Evolutionary conservation across 2,888 invertebrate genomes (phyloP).

Genomic region (Harpalus rufipes): DNA sequence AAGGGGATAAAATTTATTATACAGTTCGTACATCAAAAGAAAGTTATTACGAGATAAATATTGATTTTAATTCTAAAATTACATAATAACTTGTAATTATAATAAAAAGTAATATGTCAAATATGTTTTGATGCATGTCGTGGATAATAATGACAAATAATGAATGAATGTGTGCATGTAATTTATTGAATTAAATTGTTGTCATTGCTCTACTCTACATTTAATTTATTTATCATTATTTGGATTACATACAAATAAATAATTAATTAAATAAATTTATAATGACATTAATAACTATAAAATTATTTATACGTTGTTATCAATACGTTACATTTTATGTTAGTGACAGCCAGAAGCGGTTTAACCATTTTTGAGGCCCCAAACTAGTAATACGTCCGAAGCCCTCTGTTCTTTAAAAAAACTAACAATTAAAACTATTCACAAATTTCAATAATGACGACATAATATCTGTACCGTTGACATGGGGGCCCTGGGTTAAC

Average conservation of each 20-base stretch:
- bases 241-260: neutral
- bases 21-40: neutral
- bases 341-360: too few relatives aligned
- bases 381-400: too few relatives aligned
- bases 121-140: neutral
- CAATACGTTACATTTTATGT: neutral
- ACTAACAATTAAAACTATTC: too few relatives aligned
- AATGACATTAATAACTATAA: neutral
- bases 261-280: neutral
- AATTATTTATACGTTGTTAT: neutral
- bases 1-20: neutral
- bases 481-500: too few relatives aligned
- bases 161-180: neutral
- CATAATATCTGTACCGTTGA: too few relatives aligned
- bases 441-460: too few relatives aligned
- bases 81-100: neutral
- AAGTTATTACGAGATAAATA: neutral
- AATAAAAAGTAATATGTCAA: neutral
- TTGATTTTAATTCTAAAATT: neutral
- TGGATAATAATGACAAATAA: neutral
- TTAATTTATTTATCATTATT: neutral
- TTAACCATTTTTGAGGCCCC: too few relatives aligned
- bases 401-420: too few relatives aligned
- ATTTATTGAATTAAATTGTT: neutral
- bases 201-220: neutral